These are phyloP conservation scores for Cactoblastis cactorum DNA, from an alignment of 2,888 invertebrate species.

Conservation along the genomic window DNA sequence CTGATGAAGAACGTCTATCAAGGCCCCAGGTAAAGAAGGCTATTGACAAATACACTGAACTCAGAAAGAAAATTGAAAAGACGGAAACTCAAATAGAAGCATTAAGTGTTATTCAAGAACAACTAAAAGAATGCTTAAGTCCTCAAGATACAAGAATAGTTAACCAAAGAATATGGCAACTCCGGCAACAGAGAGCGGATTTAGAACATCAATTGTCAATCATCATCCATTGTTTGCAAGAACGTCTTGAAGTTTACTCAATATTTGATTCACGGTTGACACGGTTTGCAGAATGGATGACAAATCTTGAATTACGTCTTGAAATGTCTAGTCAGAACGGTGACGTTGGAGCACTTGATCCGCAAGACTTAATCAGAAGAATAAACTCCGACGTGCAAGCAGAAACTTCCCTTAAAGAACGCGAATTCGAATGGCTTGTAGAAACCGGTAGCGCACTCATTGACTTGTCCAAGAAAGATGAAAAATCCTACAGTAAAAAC, in stretches of 20 bases:
- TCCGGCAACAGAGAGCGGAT: slow-evolving; percentile 89
- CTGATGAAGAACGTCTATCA: slow-evolving; percentile 77
- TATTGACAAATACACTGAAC: slow-evolving; percentile 81
- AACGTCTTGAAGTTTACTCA: slow-evolving; percentile 84
- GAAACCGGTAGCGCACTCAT: slow-evolving; percentile 83
- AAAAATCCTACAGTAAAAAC: slow-evolving; percentile 67
- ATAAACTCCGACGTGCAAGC: slow-evolving; percentile 87
- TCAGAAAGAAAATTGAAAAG: slow-evolving; percentile 78
- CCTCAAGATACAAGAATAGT: slow-evolving; percentile 90
- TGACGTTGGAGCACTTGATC: slow-evolving; percentile 79
- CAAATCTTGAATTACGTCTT: slow-evolving; percentile 82
- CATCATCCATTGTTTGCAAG: slow-evolving; percentile 85
- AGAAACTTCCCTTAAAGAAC: slow-evolving; percentile 86
- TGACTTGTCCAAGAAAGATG: slow-evolving; percentile 81
- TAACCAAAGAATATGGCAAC: slow-evolving; percentile 87
- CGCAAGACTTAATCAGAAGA: slow-evolving; percentile 85
- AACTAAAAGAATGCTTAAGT: slow-evolving; percentile 90
- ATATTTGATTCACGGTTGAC: slow-evolving; percentile 84
- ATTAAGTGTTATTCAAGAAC: slow-evolving; percentile 86
- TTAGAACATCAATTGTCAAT: slow-evolving; percentile 87
- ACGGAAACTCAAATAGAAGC: slow-evolving; percentile 83
- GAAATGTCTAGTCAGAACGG: slow-evolving; percentile 77
- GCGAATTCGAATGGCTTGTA: slow-evolving; percentile 88
- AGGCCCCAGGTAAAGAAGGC: slow-evolving; percentile 81
- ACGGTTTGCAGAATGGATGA: slow-evolving; percentile 85